Conservation (phyloP, 2,113 vertebrate species). For the Arothron firmamentum region DNA sequence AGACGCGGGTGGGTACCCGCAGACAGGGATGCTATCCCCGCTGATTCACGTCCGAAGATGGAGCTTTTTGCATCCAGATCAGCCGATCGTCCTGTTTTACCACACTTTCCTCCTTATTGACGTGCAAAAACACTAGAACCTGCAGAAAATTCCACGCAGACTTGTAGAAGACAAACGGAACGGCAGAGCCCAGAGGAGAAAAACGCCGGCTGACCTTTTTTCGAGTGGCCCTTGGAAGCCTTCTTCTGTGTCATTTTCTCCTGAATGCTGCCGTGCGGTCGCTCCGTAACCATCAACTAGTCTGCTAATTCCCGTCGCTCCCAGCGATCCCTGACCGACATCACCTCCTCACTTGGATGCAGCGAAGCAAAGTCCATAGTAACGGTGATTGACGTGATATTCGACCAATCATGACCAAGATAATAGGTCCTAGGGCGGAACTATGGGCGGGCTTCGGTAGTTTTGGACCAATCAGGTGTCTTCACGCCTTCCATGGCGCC, state of each 20-base stretch:
- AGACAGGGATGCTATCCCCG: neutral
- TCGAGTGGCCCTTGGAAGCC: slow-evolving; percentile 29
- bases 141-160: accelerated
- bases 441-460: neutral
- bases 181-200: neutral
- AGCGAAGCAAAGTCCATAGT: slow-evolving; percentile 43
- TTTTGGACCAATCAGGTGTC: slow-evolving; percentile 32
- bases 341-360: slow-evolving; percentile 44
- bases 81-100: accelerated
- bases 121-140: accelerated
- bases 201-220: slow-evolving; percentile 45
- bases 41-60: neutral
- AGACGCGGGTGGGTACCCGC: neutral
- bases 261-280: neutral
- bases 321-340: neutral
- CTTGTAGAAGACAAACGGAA: neutral
- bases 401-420: slow-evolving; percentile 13
- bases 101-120: accelerated
- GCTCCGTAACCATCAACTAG: neutral
- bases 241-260: slow-evolving; percentile 51
- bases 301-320: neutral
- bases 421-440: neutral
- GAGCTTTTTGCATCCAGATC: accelerated
- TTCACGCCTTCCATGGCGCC: slow-evolving; percentile 3
- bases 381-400: slow-evolving; percentile 8